Conservation (phyloP, 1,140 invertebrate genomes). For the Caenorhabditis brenneri region DNA sequence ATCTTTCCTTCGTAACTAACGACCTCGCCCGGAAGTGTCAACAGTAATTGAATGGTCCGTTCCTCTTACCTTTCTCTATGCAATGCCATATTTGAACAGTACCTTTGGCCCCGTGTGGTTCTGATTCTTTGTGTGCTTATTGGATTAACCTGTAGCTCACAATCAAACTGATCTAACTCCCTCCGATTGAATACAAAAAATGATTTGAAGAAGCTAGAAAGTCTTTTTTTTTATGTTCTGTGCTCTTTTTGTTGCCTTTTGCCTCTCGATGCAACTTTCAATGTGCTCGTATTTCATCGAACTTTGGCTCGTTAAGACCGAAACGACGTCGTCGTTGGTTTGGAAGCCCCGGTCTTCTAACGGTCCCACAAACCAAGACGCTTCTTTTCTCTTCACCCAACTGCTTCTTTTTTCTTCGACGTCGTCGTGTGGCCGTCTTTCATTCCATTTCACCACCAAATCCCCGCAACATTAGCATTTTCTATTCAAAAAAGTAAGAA, state of each 20-base stretch:
- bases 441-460: slow-evolving; percentile 30
- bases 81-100: slow-evolving; percentile 33
- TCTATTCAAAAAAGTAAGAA: slow-evolving; percentile 14
- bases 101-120: not conserved
- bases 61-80: slow-evolving; percentile 6
- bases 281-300: slow-evolving; percentile 37
- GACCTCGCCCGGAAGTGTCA: slow-evolving; percentile 34
- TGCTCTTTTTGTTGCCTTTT: not conserved
- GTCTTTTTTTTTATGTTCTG: not conserved
- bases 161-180: not conserved
- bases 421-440: not conserved
- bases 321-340: slow-evolving; percentile 6
- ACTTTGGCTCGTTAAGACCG: slow-evolving; percentile 39
- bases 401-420: not conserved
- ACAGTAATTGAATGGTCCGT: slow-evolving; percentile 38
- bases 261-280: not conserved
- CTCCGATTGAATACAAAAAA: not conserved
- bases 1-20: slow-evolving; percentile 1
- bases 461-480: slow-evolving; percentile 33
- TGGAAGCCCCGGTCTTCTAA: not conserved
- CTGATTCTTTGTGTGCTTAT: slow-evolving; percentile 20
- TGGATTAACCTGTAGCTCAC: slow-evolving; percentile 41
- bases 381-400: not conserved
- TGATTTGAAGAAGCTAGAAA: not conserved
- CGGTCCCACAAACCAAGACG: not conserved